Percentiles rank a stretch among this genome's conserved stretches.
Evolutionary conservation across 35 echinoderm and acorn worm species (phyloP).

Genomic region (Hemicentrotus pulcherrimus): DNA sequence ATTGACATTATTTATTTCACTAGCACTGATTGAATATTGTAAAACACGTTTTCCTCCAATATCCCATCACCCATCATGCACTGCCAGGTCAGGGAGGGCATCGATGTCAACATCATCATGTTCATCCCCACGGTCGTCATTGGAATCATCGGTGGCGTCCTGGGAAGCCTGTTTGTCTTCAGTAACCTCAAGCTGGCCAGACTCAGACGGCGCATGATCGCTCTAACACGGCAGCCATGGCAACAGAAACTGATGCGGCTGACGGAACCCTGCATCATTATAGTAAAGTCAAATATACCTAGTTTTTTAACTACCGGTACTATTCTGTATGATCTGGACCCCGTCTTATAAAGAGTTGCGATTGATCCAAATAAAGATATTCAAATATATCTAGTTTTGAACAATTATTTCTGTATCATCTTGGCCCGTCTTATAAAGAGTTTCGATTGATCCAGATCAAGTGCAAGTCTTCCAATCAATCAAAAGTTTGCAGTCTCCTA

Average conservation of each 20-base stretch:
- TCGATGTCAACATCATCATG: slow-evolving; percentile 99
- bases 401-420: no score
- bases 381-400: no score
- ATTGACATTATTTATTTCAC: no score
- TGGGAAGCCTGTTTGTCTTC: slow-evolving; percentile 91
- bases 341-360: no score
- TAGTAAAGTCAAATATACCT: slow-evolving; percentile 75
- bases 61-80: neutral
- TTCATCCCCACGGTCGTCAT: slow-evolving; percentile 94
- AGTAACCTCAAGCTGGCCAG: slow-evolving; percentile 87
- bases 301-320: no score
- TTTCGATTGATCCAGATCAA: no score
- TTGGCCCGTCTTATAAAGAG: no score
- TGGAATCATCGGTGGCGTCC: slow-evolving; percentile 82
- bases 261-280: slow-evolving; percentile 88
- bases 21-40: no score
- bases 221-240: slow-evolving; percentile 36
- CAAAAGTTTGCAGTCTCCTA: no score
- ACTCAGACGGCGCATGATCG: slow-evolving; percentile 67
- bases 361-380: no score
- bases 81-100: slow-evolving; percentile 82
- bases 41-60: neutral
- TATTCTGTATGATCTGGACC: no score
- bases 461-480: no score
- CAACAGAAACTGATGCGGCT: slow-evolving; percentile 69